Percentiles rank a stretch among this genome's conserved stretches.
Conservation (phyloP, 2,113 vertebrate species). For the Bostrychus sinensis region DNA sequence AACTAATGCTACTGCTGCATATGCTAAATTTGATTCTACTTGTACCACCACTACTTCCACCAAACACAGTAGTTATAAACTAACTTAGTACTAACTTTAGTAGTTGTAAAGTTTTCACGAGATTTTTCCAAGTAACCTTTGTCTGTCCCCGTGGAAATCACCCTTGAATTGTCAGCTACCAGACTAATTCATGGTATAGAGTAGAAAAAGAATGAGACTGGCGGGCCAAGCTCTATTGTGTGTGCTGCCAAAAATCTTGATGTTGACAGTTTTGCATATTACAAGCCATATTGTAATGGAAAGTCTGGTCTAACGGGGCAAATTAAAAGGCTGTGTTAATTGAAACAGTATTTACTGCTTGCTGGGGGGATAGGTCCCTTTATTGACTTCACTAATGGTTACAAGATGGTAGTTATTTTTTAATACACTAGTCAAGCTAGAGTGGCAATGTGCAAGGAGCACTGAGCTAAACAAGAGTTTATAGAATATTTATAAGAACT, state of each 20-base stretch:
- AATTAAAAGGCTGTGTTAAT: conserved; percentile 8
- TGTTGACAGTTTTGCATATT: conserved; percentile 3
- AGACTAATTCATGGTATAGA: not conserved
- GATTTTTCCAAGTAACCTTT: no score
- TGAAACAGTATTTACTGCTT: conserved; percentile 3
- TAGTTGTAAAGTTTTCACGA: no score
- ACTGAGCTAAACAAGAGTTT: not conserved
- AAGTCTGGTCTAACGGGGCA: not conserved
- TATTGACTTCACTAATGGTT: conserved; percentile 6
- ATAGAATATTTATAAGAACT: not conserved
- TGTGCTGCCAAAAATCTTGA: not conserved
- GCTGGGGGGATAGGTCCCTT: not conserved
- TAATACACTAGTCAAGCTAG: not conserved
- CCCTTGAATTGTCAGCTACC: no score
- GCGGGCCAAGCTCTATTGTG: not conserved
- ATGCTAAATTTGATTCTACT: no score
- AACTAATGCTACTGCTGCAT: no score
- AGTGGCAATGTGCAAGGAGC: not conserved
- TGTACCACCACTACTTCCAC: no score
- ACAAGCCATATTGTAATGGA: not conserved
- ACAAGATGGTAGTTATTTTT: conserved; percentile 6
- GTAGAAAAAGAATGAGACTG: not conserved
- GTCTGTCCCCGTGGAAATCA: no score
- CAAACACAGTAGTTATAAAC: no score
- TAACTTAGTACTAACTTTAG: no score